Evolutionary conservation across 1,140 invertebrate genomes (phyloP).

Genomic region (Thrips palmi): DNA sequence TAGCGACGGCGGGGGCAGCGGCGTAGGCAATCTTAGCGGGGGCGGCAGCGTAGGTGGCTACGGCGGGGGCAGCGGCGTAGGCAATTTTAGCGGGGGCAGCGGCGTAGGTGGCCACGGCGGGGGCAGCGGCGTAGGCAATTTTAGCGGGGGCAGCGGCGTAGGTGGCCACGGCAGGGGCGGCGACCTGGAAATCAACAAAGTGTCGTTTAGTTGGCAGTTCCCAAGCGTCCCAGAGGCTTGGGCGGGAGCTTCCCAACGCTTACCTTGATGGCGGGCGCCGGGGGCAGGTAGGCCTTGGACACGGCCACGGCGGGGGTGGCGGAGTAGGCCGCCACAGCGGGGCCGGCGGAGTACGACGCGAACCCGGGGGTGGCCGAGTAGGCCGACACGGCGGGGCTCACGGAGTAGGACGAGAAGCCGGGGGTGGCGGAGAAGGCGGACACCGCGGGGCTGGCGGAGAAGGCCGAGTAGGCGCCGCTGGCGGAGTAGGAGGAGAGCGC

Average conservation of each 20-base stretch:
- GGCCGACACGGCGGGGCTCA: slow-evolving; percentile 1
- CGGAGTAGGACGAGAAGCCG: slow-evolving; percentile 6
- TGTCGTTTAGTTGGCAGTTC: too few species aligned
- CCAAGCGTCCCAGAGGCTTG: too few species aligned
- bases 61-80: not conserved
- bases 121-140: too few species aligned
- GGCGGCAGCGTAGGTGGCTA: not conserved
- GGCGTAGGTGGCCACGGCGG: too few species aligned
- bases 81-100: not conserved
- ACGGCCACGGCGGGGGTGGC: not conserved
- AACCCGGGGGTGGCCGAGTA: slow-evolving; percentile 5
- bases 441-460: not conserved
- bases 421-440: slow-evolving; percentile 4
- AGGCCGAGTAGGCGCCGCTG: too few species aligned
- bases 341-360: slow-evolving; percentile 1
- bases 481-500: slow-evolving; percentile 7
- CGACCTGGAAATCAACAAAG: not conserved
- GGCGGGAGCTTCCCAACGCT: too few species aligned
- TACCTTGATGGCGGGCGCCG: too few species aligned
- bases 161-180: not conserved
- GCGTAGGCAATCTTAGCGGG: too few species aligned
- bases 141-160: not conserved
- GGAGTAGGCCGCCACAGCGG: not conserved
- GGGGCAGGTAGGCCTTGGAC: too few species aligned
- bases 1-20: not conserved